Evolutionary conservation across 2,797 vertebrate species (phyloP), one percentile per base, ranked within the genome.

Genomic region (Garrulus glandarius): DNA sequence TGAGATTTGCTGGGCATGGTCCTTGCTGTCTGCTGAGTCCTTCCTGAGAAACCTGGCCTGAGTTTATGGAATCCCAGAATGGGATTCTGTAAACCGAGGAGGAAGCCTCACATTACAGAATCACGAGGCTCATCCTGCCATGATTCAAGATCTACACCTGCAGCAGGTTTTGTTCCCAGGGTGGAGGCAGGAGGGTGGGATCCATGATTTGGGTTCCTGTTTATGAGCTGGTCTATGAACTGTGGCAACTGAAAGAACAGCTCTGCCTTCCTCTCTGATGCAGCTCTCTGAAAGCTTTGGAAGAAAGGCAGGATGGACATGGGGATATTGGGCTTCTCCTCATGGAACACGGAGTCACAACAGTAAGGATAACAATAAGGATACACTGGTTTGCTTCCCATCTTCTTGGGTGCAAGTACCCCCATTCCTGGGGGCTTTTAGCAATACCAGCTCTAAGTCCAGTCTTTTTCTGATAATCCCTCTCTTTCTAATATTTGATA

Each of bases 41-140:
- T 53, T 56, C 55, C 47, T 84, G 43, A 39, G 13, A 84, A 63
- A 43, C 41, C 12, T 64, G 32, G 10, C 4, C 68, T 19, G 37
- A 61, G 10, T 50, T 39, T n/a, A 27, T 15, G 24, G 21, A 70
- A 68, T 34, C 10, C 14, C 49, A 83, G 49, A 21, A 57, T 10
- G 6, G 15, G 55, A 57, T 57, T 57, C n/a, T 12, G 10, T 24
- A 16, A 24, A 5, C 2, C 8, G n/a, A 57, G 23, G 52, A 74
- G 27, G 23, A 65, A 61, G 9, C 6, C 47, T 56, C 29, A 56
- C 1, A 8, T 69, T 19, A 6, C 13, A 59, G 22, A 41, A 52
- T 15, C 44, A 10, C 3, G 7, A 78, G n/a, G 14, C 2, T 87
- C 4, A 8, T 36, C 15, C 8, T 47, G 22, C 22, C 4, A 1